phyloP scores from a whole-genome alignment of 2,113 vertebrate genomes.

The Mystacornis crossleyi region DNA sequence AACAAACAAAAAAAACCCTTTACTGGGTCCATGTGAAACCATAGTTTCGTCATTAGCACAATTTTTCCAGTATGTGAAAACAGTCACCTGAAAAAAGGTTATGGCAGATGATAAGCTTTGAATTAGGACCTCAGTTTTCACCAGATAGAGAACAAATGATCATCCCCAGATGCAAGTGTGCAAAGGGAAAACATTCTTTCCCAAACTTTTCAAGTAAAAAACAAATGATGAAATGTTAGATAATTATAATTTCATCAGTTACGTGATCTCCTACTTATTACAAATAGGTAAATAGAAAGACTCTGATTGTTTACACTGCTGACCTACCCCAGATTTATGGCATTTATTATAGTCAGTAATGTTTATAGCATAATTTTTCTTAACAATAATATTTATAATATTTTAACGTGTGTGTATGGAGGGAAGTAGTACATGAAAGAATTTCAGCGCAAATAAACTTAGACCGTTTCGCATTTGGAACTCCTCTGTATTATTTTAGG shows the following conservation, averaged over 20 bases:
- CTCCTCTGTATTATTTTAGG: constrained; percentile 47
- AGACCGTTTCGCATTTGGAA: background rate
- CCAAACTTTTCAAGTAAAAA: constrained; percentile 27
- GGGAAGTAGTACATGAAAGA: constrained; percentile 45
- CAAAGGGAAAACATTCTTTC: background rate
- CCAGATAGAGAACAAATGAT: background rate
- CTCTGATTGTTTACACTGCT: constrained; percentile 67
- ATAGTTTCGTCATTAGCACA: background rate
- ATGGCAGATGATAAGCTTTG: background rate
- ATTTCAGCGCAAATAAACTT: constrained; percentile 55
- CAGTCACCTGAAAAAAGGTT: background rate
- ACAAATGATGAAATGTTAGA: constrained; percentile 39
- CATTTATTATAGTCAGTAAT: constrained; percentile 58
- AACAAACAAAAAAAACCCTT: background rate
- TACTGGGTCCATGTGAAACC: background rate
- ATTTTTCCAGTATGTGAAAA: background rate
- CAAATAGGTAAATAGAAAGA: constrained; percentile 51
- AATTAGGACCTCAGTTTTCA: background rate
- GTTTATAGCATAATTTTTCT: constrained; percentile 63
- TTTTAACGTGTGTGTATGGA: constrained; percentile 30
- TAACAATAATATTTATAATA: constrained; percentile 68
- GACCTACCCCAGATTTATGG: constrained; percentile 6
- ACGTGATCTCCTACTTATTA: constrained; percentile 11
- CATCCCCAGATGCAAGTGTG: background rate
- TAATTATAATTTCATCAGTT: constrained; percentile 56